These are phyloP conservation scores for Frieseomelitta varia DNA, from an alignment of 1,140 invertebrate species.

Conservation along the genomic window DNA sequence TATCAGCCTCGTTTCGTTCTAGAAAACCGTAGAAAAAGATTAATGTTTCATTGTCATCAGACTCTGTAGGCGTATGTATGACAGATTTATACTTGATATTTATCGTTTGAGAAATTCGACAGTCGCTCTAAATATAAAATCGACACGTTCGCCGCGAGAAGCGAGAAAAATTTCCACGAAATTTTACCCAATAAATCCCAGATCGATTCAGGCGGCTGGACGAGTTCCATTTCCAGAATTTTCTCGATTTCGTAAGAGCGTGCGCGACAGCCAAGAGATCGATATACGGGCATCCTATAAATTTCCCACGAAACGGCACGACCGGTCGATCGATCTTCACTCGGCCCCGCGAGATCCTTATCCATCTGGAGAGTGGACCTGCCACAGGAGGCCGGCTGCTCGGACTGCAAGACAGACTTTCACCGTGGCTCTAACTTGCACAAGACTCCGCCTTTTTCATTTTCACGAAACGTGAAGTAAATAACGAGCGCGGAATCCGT, in stretches of 20 bases:
- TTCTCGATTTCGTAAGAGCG: constrained; percentile 34
- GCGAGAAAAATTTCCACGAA: neutral
- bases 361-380: constrained; percentile 65
- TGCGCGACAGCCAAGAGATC: neutral
- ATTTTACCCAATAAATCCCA: neutral
- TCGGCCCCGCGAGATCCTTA: constrained; percentile 50
- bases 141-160: neutral
- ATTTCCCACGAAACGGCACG: constrained; percentile 59
- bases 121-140: neutral
- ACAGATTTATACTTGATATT: neutral
- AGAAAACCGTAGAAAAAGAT: neutral
- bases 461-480: constrained; percentile 68
- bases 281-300: constrained; percentile 49
- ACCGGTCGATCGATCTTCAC: constrained; percentile 63
- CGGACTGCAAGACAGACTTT: constrained; percentile 60
- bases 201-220: neutral
- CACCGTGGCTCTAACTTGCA: constrained; percentile 63
- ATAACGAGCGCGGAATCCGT: constrained; percentile 69
- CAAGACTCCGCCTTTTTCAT: constrained; percentile 66
- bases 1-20: neutral
- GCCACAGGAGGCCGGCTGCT: constrained; percentile 30
- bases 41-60: neutral
- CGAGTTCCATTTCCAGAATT: constrained; percentile 33
- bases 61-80: too few species aligned
- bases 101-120: neutral